Evolutionary conservation across 2,888 invertebrate genomes (phyloP).

Genomic region (Muschampia plurimacula): DNA sequence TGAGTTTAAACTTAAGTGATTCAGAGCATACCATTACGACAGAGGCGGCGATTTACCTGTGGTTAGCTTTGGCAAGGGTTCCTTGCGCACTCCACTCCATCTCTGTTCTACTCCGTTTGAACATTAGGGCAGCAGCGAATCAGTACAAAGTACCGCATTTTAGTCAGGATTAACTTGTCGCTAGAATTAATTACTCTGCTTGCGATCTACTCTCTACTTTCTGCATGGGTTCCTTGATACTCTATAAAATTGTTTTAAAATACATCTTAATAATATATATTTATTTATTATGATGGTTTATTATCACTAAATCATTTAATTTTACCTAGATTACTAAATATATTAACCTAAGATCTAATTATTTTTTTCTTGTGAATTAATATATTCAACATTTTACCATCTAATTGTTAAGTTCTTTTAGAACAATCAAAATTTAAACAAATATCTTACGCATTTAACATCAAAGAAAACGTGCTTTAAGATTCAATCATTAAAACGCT

Average conservation of each 20-base stretch:
- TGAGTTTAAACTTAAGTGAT: conserved; percentile 28
- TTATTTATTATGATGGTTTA: too few species aligned
- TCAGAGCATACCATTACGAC: conserved; percentile 10
- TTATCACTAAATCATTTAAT: too few species aligned
- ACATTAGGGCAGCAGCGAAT: conserved; percentile 14
- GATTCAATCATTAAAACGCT: conserved; percentile 24
- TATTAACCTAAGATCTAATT: too few species aligned
- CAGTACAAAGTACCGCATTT: conserved; percentile 26
- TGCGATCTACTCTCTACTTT: background rate
- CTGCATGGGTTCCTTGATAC: background rate
- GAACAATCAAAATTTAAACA: background rate
- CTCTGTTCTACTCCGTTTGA: conserved; percentile 15
- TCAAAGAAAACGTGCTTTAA: conserved; percentile 10
- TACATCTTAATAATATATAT: background rate
- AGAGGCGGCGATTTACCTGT: conserved; percentile 26
- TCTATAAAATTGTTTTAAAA: background rate
- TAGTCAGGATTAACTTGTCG: conserved; percentile 23
- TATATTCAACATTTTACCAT: too few species aligned
- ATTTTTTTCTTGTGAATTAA: too few species aligned
- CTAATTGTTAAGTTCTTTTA: background rate
- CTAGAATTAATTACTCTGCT: conserved; percentile 22
- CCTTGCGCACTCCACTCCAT: conserved; percentile 16
- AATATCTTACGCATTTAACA: background rate
- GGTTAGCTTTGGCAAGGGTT: conserved; percentile 15
- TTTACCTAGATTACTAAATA: too few species aligned